These are phyloP conservation scores for Drosophila pruinosa DNA, from an alignment of 1,140 invertebrate species.

Conservation along the genomic window DNA sequence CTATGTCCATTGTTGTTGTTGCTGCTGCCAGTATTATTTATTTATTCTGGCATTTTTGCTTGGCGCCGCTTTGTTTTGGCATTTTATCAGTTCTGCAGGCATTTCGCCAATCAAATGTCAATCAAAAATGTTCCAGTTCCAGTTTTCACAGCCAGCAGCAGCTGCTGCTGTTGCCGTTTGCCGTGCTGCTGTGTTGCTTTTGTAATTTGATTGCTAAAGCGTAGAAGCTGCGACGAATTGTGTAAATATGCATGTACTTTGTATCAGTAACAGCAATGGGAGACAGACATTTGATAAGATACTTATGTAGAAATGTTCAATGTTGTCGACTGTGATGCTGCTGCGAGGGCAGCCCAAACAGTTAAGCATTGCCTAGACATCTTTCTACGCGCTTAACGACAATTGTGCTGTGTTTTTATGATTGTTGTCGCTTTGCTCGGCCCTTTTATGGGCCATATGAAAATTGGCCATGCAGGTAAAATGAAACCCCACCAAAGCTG, in stretches of 20 bases:
- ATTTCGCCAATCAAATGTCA: conserved; percentile 78
- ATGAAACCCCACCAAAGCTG: not conserved
- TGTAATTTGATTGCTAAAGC: conserved; percentile 81
- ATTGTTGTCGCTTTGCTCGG: conserved; percentile 45
- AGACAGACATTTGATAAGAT: conserved; percentile 58
- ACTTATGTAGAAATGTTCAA: conserved; percentile 20
- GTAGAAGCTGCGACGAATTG: conserved; percentile 78
- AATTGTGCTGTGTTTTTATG: conserved; percentile 37
- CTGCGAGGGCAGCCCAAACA: conserved; percentile 49
- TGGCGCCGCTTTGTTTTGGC: conserved; percentile 68
- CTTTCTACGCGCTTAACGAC: not conserved
- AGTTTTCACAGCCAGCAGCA: conserved; percentile 32
- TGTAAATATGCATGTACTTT: conserved; percentile 80
- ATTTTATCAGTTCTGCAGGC: conserved; percentile 60
- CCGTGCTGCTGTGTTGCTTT: conserved; percentile 43
- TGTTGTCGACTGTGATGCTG: conserved; percentile 20
- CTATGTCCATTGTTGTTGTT: conserved; percentile 9
- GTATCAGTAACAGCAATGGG: conserved; percentile 49
- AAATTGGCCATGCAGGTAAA: conserved; percentile 34
- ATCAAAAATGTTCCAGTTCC: conserved; percentile 76
- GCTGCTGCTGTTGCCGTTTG: conserved; percentile 45
- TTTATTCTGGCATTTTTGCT: conserved; percentile 9
- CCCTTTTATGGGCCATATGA: conserved; percentile 70
- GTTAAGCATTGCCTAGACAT: conserved; percentile 29
- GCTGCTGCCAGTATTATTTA: not conserved